Conservation (phyloP, 2,888 invertebrate species). For the Aphidius colemani region DNA sequence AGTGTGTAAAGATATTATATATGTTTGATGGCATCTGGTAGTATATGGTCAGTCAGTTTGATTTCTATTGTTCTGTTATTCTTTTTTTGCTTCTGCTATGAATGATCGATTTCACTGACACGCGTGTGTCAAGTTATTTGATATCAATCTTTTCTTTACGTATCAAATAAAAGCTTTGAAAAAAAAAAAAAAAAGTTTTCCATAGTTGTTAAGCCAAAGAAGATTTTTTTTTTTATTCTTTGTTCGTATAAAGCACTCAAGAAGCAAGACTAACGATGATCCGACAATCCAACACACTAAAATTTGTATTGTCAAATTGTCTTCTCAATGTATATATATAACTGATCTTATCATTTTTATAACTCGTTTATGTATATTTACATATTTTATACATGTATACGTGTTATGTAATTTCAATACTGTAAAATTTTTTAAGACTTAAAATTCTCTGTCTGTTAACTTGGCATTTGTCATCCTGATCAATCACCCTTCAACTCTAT, state of each 20-base stretch:
- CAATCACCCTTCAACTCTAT: too few species aligned
- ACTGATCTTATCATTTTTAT: conserved; percentile 35
- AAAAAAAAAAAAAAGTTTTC: conserved; percentile 19
- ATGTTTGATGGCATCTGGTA: conserved; percentile 12
- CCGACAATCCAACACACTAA: conserved; percentile 41
- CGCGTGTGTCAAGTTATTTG: conserved; percentile 36
- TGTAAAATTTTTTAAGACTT: too few species aligned
- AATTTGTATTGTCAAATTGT: neutral
- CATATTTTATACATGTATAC: conserved; percentile 7
- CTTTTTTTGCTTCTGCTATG: conserved; percentile 38
- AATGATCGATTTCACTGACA: conserved; percentile 56
- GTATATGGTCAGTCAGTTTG: conserved; percentile 5
- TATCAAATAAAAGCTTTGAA: conserved; percentile 21
- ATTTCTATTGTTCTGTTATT: conserved; percentile 6
- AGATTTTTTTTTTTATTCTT: conserved; percentile 5
- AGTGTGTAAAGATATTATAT: too few species aligned
- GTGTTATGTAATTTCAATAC: neutral
- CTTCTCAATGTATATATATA: neutral
- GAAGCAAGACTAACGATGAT: conserved; percentile 43
- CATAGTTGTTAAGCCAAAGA: too few species aligned
- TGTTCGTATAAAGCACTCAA: conserved; percentile 12
- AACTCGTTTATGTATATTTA: conserved; percentile 36
- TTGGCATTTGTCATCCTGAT: too few species aligned
- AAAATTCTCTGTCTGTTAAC: too few species aligned
- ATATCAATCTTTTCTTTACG: neutral